A percentile compares a stretch with the other conserved stretches of the same genome.
These are phyloP conservation scores for Ectropis grisescens DNA, from an alignment of 1,140 invertebrate species.

Conservation along the genomic window DNA sequence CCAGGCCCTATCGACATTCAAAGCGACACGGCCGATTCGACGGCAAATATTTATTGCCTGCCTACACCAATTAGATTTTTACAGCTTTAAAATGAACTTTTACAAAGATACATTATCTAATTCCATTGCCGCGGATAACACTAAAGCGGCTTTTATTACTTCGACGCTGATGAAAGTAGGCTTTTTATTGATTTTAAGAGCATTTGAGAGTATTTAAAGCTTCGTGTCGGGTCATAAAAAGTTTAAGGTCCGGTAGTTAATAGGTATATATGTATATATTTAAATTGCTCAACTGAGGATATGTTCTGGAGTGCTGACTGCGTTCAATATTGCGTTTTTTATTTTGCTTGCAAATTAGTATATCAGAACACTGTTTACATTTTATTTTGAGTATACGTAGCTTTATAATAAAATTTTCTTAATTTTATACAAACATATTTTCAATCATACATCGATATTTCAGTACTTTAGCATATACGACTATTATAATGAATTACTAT, in stretches of 20 bases:
- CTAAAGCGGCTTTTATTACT: slow-evolving; percentile 61
- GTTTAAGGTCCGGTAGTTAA: slow-evolving; percentile 26
- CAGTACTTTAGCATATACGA: no score
- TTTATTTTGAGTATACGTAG: no score
- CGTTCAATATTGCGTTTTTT: no score
- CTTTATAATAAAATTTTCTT: no score
- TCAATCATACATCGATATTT: no score
- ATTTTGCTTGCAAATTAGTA: no score
- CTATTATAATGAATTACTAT: no score
- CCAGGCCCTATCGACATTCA: slow-evolving; percentile 36
- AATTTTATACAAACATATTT: no score
- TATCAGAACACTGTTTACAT: no score
- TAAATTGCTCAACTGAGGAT: slow-evolving; percentile 15
- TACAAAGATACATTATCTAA: slow-evolving; percentile 52
- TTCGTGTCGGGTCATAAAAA: slow-evolving; percentile 41
- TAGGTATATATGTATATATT: slow-evolving; percentile 26
- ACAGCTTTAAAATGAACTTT: slow-evolving; percentile 35
- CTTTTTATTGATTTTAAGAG: slow-evolving; percentile 63
- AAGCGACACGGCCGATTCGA: slow-evolving; percentile 20
- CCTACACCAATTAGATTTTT: slow-evolving; percentile 38
- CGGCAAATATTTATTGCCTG: slow-evolving; percentile 42
- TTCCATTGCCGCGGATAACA: slow-evolving; percentile 50
- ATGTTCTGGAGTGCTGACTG: no score
- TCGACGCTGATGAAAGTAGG: slow-evolving; percentile 51
- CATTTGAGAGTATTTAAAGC: slow-evolving; percentile 54